Conservation (phyloP, 2,797 vertebrate genomes). For the Ceyx erithaca region DNA sequence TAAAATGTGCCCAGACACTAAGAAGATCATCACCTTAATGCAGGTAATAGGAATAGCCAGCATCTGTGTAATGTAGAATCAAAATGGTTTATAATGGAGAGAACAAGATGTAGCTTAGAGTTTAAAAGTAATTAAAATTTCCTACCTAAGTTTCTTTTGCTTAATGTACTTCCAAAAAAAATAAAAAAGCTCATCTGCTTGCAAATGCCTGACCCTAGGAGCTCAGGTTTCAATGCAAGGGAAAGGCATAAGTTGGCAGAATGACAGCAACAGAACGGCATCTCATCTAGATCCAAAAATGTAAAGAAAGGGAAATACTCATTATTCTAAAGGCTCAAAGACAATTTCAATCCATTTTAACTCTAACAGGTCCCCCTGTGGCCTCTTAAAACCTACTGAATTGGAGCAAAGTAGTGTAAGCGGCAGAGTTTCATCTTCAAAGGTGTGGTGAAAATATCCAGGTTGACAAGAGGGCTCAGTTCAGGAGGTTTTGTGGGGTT, state of each 20-base stretch:
- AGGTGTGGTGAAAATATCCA: constrained; percentile 69
- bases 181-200: constrained; percentile 6
- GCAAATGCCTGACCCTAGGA: constrained; percentile 65
- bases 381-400: constrained; percentile 78
- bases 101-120: constrained; percentile 38
- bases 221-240: constrained; percentile 27
- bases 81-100: constrained; percentile 45
- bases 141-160: constrained; percentile 54
- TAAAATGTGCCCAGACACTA: constrained; percentile 21
- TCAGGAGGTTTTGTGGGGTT: constrained; percentile 57
- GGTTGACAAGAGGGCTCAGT: constrained; percentile 72
- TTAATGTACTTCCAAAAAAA: constrained; percentile 65
- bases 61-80: constrained; percentile 18
- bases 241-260: constrained; percentile 45
- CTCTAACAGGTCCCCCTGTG: constrained; percentile 71
- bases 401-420: constrained; percentile 68
- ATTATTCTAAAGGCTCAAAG: constrained; percentile 77
- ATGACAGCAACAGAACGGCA: constrained; percentile 61
- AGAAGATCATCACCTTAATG: constrained; percentile 57
- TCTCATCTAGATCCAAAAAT: constrained; percentile 74
- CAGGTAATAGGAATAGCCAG: constrained; percentile 44
- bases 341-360: constrained; percentile 76
- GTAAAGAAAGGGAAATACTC: constrained; percentile 76
- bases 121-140: constrained; percentile 72
- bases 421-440: constrained; percentile 74